phyloP scores from a whole-genome alignment of 92 coral and sea anemone species.

The Epizoanthus illoricatus region DNA sequence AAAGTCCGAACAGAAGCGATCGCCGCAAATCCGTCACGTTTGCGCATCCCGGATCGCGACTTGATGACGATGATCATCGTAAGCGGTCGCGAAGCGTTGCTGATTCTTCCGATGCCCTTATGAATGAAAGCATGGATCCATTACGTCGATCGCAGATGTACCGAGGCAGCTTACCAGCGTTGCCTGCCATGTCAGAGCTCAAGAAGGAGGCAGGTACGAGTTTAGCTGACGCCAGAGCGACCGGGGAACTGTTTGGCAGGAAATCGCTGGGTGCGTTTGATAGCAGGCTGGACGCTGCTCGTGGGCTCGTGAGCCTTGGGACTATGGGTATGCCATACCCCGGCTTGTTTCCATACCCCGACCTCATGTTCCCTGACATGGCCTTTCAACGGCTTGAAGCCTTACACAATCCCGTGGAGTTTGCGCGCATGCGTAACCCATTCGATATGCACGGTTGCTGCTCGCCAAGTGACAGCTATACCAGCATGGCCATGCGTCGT shows the following conservation, averaged over 20 bases:
- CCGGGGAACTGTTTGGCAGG: constrained; percentile 52
- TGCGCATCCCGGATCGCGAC: constrained; percentile 49
- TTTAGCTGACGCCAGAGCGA: constrained; percentile 41
- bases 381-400: constrained; percentile 76
- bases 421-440: constrained; percentile 56
- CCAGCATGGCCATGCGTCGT: constrained; percentile 82
- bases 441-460: constrained; percentile 80
- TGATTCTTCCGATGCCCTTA: constrained; percentile 74
- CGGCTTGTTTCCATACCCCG: constrained; percentile 75
- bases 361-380: constrained; percentile 85
- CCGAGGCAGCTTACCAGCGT: constrained; percentile 47
- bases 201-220: constrained; percentile 55
- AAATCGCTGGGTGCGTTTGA: constrained; percentile 62
- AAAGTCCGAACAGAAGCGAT: constrained; percentile 53
- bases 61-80: constrained; percentile 59
- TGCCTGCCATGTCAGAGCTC: constrained; percentile 70
- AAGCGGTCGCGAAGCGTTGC: constrained; percentile 86
- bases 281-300: constrained; percentile 90
- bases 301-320: constrained; percentile 84
- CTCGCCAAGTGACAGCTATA: constrained; percentile 62
- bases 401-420: constrained; percentile 64
- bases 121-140: constrained; percentile 54
- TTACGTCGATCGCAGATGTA: constrained; percentile 63
- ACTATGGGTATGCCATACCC: constrained; percentile 74
- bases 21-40: constrained; percentile 59